Evolutionary conservation across 2,113 vertebrate species (phyloP).

Genomic region (Zonotrichia leucophrys): DNA sequence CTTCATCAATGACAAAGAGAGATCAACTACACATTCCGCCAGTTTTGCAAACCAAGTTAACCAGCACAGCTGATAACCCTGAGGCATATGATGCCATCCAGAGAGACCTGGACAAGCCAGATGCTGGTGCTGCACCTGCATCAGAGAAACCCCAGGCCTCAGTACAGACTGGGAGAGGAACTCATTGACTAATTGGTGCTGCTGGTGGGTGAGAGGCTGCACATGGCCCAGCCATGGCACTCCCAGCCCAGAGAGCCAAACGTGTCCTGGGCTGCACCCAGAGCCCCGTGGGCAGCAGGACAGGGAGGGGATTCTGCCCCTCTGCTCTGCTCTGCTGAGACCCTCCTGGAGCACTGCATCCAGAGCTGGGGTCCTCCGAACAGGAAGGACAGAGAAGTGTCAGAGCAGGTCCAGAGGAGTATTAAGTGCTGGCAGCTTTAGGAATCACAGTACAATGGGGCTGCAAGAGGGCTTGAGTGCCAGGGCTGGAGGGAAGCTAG

Average conservation of each 20-base stretch:
- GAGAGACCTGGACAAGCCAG: neutral
- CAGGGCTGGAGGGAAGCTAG: neutral
- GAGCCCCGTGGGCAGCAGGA: neutral
- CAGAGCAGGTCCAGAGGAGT: neutral
- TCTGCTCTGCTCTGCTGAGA: neutral
- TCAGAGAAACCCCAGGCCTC: neutral
- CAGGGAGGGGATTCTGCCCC: neutral
- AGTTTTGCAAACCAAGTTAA: neutral
- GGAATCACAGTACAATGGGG: neutral
- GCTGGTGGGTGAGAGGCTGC: too few relatives aligned
- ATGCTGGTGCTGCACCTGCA: neutral
- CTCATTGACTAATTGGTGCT: neutral
- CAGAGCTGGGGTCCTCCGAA: accelerated
- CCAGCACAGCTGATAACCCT: neutral
- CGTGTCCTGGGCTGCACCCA: too few relatives aligned
- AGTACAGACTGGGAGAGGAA: neutral
- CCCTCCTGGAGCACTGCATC: neutral
- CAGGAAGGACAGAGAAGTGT: neutral
- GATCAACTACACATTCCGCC: neutral
- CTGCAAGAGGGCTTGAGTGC: neutral
- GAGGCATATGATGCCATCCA: neutral
- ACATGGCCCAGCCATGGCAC: too few relatives aligned
- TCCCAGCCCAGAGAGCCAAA: too few relatives aligned
- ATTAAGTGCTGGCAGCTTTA: neutral
- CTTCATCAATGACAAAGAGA: neutral